Conservation (phyloP, 2,888 invertebrate genomes). For the Xestia sexstrigata region DNA sequence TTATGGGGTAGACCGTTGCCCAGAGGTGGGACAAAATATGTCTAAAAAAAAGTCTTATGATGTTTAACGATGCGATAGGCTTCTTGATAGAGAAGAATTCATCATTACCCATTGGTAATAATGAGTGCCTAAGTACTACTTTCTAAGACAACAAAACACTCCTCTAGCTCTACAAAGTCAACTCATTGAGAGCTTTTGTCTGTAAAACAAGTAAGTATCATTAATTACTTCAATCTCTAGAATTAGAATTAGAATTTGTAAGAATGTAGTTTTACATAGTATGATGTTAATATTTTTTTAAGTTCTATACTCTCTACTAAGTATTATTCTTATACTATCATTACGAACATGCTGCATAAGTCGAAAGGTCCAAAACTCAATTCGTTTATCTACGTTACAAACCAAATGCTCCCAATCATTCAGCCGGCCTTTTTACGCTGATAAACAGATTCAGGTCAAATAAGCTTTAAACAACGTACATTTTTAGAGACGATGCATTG, state of each 20-base stretch:
- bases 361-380: constrained; percentile 3
- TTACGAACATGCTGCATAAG: background rate
- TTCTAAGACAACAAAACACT: constrained; percentile 16
- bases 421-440: constrained; percentile 11
- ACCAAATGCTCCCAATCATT: constrained; percentile 18
- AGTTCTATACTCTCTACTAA: too few relatives aligned
- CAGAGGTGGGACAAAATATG: background rate
- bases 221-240: constrained; percentile 3
- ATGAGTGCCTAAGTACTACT: background rate
- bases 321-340: background rate
- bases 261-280: too few relatives aligned
- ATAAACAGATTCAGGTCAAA: constrained; percentile 46
- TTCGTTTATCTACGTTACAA: constrained; percentile 21
- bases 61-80: background rate
- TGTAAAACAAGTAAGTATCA: background rate
- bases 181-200: background rate
- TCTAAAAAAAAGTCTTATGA: background rate
- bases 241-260: too few relatives aligned
- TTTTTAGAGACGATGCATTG: constrained; percentile 45
- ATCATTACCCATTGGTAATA: background rate
- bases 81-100: background rate
- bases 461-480: constrained; percentile 38
- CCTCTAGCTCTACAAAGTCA: background rate
- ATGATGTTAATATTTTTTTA: too few relatives aligned
- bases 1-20: background rate